A percentile compares a stretch with the other conserved stretches of the same genome.
These are phyloP conservation scores for Oryzias melastigma DNA, from an alignment of 2,113 vertebrate species.

Conservation along the genomic window DNA sequence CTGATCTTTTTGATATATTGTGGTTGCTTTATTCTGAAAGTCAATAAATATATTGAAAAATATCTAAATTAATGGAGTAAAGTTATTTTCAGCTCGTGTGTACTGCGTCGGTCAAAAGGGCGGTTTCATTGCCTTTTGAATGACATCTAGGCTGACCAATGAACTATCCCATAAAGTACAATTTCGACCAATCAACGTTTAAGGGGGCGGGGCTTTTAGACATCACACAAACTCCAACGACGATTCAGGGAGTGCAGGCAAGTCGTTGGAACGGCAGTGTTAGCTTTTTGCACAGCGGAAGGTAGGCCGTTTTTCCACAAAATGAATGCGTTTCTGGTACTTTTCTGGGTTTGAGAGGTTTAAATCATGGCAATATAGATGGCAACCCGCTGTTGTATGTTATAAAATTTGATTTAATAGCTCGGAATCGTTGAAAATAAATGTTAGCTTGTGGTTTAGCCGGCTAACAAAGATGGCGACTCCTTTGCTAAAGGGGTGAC, in stretches of 20 bases:
- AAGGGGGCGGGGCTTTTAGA: conserved; percentile 29
- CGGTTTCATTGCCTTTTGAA: not conserved
- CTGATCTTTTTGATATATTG: conserved; percentile 75
- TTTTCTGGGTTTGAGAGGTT: not conserved
- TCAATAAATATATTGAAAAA: conserved; percentile 80
- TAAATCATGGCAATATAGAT: accelerated
- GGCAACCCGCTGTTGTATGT: accelerated
- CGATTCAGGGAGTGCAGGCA: conserved; percentile 7
- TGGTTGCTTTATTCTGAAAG: conserved; percentile 77
- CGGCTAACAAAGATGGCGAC: conserved; percentile 68
- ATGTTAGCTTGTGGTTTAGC: conserved; percentile 33
- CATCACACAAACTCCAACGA: too few relatives aligned
- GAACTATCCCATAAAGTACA: accelerated
- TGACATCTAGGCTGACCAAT: conserved; percentile 20
- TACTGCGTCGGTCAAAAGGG: not conserved
- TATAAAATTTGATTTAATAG: accelerated
- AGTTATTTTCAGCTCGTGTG: not conserved
- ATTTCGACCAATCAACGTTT: conserved; percentile 39
- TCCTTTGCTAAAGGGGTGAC: conserved; percentile 35
- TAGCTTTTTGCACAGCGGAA: not conserved
- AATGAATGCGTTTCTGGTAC: accelerated
- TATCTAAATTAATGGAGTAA: not conserved
- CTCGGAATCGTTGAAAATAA: not conserved
- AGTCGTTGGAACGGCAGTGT: conserved; percentile 10
- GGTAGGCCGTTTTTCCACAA: conserved; percentile 21